Evolutionary conservation across 1,140 invertebrate genomes (phyloP).

Genomic region (Sesamia nonagrioides): DNA sequence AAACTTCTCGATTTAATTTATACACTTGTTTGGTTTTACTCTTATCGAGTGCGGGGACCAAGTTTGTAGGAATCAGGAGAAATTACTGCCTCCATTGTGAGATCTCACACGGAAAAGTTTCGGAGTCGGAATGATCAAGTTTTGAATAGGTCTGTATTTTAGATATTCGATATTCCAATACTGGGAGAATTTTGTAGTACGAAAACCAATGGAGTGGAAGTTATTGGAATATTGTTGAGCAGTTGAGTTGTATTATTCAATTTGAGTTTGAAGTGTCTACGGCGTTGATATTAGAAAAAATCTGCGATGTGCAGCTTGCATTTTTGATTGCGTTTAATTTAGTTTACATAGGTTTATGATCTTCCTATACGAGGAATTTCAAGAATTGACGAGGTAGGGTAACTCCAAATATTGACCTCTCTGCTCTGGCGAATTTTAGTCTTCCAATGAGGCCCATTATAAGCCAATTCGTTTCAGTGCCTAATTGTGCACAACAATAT

Average conservation of each 20-base stretch:
- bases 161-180: conserved; percentile 49
- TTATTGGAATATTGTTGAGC: conserved; percentile 3
- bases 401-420: no score
- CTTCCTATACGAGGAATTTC: no score
- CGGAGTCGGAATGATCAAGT: conserved; percentile 36
- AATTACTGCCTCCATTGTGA: conserved; percentile 60
- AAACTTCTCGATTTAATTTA: conserved; percentile 84
- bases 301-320: no score
- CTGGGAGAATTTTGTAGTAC: conserved; percentile 20
- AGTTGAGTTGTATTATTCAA: not conserved
- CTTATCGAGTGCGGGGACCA: conserved; percentile 65
- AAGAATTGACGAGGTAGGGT: no score
- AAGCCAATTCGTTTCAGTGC: no score
- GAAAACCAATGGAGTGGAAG: conserved; percentile 15
- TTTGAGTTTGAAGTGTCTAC: not conserved
- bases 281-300: not conserved
- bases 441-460: no score
- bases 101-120: conserved; percentile 46
- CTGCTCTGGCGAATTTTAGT: no score
- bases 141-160: conserved; percentile 47
- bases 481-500: no score
- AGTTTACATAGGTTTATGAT: no score
- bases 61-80: conserved; percentile 66
- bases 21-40: conserved; percentile 77
- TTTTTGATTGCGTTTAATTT: no score